Percentiles rank a stretch among this genome's conserved stretches.
Evolutionary conservation across 2,888 invertebrate genomes (phyloP).

Genomic region (Chaitophorus viminalis): DNA sequence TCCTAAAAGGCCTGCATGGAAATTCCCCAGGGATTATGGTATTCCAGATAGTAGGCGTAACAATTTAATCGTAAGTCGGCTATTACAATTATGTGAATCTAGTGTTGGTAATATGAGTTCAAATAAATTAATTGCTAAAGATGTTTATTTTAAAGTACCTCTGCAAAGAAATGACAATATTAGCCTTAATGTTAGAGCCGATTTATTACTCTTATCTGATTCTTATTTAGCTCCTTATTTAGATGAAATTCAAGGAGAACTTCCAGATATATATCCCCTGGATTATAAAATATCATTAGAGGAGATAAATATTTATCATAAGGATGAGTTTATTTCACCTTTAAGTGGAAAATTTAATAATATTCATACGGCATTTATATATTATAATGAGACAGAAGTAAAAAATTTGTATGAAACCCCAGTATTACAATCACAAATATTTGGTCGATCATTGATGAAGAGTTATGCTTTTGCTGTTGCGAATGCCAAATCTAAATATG

Average conservation of each 20-base stretch:
- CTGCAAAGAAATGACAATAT: slow-evolving; percentile 66
- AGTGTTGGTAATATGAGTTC: slow-evolving; percentile 58
- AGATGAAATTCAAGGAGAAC: slow-evolving; percentile 67
- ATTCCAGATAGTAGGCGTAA: slow-evolving; percentile 77
- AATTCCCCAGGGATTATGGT: slow-evolving; percentile 79
- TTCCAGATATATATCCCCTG: slow-evolving; percentile 82
- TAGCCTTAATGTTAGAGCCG: slow-evolving; percentile 74
- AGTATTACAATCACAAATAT: slow-evolving; percentile 76
- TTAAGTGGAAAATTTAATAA: slow-evolving; percentile 68
- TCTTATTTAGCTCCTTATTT: slow-evolving; percentile 72
- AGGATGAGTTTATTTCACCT: slow-evolving; percentile 71
- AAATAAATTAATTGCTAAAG: slow-evolving; percentile 56
- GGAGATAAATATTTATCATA: slow-evolving; percentile 74
- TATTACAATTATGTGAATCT: slow-evolving; percentile 72
- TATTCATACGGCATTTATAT: slow-evolving; percentile 83
- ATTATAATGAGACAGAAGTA: slow-evolving; percentile 75
- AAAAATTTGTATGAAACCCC: slow-evolving; percentile 77
- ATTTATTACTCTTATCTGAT: slow-evolving; percentile 75
- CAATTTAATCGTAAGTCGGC: slow-evolving; percentile 70
- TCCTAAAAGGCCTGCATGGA: slow-evolving; percentile 76
- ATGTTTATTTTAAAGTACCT: slow-evolving; percentile 63
- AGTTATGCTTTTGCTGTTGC: slow-evolving; percentile 81
- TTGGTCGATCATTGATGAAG: slow-evolving; percentile 77
- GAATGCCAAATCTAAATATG: slow-evolving; percentile 80
- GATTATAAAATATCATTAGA: slow-evolving; percentile 77